Conservation (phyloP, 2,113 vertebrate species). For the Theropithecus gelada region DNA sequence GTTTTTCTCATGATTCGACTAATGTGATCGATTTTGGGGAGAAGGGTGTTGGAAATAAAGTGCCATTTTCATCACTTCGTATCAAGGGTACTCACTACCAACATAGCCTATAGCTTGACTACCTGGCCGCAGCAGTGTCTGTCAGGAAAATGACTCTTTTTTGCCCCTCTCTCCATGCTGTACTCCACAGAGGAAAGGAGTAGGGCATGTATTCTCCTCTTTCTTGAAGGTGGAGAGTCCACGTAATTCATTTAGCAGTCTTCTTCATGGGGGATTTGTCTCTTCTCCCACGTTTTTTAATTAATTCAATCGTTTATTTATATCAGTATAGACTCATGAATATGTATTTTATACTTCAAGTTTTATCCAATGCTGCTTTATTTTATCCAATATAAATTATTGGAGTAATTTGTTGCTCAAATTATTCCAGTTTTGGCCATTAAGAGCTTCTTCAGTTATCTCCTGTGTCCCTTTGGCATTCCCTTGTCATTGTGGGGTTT, state of each 20-base stretch:
- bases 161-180: neutral
- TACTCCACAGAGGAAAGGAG: neutral
- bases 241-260: neutral
- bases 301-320: neutral
- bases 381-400: neutral
- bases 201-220: no score
- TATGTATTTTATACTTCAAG: neutral
- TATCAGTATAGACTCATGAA: neutral
- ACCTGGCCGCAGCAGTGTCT: neutral
- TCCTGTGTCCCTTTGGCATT: neutral
- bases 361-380: neutral
- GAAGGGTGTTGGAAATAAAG: no score
- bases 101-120: neutral
- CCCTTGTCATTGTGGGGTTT: neutral
- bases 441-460: neutral
- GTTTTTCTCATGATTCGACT: neutral
- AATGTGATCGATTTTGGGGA: neutral
- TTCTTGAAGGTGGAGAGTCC: neutral
- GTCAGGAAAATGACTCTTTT: no score
- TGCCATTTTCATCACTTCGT: neutral
- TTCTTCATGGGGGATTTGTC: neutral
- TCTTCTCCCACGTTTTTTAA: neutral
- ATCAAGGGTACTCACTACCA: neutral
- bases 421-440: neutral
- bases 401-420: neutral